Evolutionary conservation across 2,888 invertebrate genomes (phyloP).

Genomic region (Phrixothrix hirtus): DNA sequence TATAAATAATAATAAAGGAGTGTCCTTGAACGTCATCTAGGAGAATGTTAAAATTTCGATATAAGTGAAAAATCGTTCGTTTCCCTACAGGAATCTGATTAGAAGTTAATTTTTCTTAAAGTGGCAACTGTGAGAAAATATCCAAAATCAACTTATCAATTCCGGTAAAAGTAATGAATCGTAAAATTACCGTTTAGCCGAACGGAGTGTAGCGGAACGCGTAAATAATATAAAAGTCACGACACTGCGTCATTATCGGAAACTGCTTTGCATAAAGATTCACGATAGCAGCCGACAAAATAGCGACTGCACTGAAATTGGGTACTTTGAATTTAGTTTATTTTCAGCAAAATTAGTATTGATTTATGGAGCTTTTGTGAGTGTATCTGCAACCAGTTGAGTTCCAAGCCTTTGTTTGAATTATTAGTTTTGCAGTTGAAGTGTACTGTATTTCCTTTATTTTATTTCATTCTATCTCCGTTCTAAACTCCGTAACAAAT

Average conservation of each 20-base stretch:
- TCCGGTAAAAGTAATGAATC: conserved; percentile 55
- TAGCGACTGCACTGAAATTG: conserved; percentile 47
- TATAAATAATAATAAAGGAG: conserved; percentile 41
- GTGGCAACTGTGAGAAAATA: conserved; percentile 16
- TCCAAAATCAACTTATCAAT: conserved; percentile 50
- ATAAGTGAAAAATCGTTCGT: background rate
- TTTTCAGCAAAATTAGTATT: conserved; percentile 50
- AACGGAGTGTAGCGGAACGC: conserved; percentile 46
- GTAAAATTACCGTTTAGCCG: conserved; percentile 55
- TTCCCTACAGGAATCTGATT: background rate
- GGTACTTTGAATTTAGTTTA: conserved; percentile 47
- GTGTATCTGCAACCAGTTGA: conserved; percentile 48
- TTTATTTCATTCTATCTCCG: conserved; percentile 29
- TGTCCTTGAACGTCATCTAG: background rate
- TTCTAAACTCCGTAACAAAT: conserved; percentile 30
- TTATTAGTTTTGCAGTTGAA: conserved; percentile 34
- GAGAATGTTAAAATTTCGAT: background rate
- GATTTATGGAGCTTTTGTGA: conserved; percentile 46
- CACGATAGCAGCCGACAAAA: conserved; percentile 49
- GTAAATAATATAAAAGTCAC: conserved; percentile 56
- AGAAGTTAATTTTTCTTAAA: conserved; percentile 16
- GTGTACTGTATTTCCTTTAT: conserved; percentile 29
- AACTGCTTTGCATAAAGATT: conserved; percentile 57
- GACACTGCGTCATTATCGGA: conserved; percentile 55
- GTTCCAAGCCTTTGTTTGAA: conserved; percentile 34